Conservation (phyloP, 1,140 invertebrate species). For the Vanessa tameamea region DNA sequence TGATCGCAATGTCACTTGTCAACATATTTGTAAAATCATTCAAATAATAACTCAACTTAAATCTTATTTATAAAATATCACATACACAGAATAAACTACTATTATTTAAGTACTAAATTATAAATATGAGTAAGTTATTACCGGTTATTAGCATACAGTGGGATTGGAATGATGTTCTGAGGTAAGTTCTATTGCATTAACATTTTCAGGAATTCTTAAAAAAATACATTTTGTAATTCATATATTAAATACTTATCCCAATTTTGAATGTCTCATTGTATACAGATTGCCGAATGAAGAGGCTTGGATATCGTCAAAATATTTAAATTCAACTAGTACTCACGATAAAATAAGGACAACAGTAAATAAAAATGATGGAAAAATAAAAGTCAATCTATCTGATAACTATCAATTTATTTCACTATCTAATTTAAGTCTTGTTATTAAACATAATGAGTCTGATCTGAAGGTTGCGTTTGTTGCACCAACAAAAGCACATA, state of each 20-base stretch:
- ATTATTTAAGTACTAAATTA: too few relatives aligned
- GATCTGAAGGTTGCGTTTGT: constrained; percentile 72
- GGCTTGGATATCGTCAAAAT: constrained; percentile 77
- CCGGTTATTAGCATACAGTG: constrained; percentile 75
- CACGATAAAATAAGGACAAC: constrained; percentile 69
- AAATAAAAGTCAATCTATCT: constrained; percentile 66
- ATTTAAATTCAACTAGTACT: constrained; percentile 63
- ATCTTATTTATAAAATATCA: too few relatives aligned
- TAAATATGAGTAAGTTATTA: constrained; percentile 46
- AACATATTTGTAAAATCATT: too few relatives aligned
- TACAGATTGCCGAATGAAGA: constrained; percentile 65
- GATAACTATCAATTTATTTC: constrained; percentile 67
- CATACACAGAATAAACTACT: too few relatives aligned
- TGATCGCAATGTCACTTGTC: too few relatives aligned
- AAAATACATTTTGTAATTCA: background rate
- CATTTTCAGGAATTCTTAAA: background rate
- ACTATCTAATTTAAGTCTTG: constrained; percentile 60
- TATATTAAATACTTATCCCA: background rate
- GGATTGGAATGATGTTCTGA: constrained; percentile 77
- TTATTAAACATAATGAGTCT: constrained; percentile 68
- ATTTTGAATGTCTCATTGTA: background rate
- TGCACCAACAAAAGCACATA: constrained; percentile 68
- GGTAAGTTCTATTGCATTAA: constrained; percentile 46
- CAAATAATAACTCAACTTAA: too few relatives aligned
- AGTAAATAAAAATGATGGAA: constrained; percentile 60